Percentiles rank a stretch among this genome's conserved stretches.
These are phyloP conservation scores for Heliangelus exortis DNA, from an alignment of 2,797 vertebrate species.

Conservation along the genomic window DNA sequence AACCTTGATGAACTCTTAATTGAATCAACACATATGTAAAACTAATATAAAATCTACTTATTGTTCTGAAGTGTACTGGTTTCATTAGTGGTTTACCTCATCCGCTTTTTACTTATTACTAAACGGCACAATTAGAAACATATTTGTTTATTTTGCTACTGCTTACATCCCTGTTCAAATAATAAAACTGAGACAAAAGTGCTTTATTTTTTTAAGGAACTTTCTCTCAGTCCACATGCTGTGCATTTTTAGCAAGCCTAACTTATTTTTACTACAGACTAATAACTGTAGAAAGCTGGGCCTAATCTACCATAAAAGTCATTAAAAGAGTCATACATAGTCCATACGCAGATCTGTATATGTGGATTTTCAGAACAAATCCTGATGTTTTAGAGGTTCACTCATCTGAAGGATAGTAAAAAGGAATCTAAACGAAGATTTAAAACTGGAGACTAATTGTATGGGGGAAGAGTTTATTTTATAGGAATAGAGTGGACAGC, in stretches of 20 bases:
- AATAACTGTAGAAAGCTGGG: not conserved
- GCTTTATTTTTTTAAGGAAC: not conserved
- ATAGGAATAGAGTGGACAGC: not conserved
- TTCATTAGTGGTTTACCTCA: conserved; percentile 67
- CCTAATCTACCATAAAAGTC: not conserved
- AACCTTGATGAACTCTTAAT: conserved; percentile 5
- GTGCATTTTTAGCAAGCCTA: conserved; percentile 42
- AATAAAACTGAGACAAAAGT: conserved; percentile 17
- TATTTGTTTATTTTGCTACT: conserved; percentile 58
- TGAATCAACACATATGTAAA: conserved; percentile 47
- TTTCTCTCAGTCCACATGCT: conserved; percentile 41
- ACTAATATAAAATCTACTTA: conserved; percentile 20
- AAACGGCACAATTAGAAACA: conserved; percentile 72
- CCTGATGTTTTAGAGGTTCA: not conserved
- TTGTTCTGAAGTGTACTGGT: conserved; percentile 54
- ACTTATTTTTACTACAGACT: conserved; percentile 15
- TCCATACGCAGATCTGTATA: not conserved
- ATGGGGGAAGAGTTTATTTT: not conserved
- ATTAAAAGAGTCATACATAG: not conserved
- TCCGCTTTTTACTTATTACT: conserved; percentile 31
- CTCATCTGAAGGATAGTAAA: not conserved
- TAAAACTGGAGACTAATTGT: not conserved
- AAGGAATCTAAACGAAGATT: not conserved
- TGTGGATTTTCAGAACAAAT: not conserved
- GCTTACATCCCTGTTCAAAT: conserved; percentile 4